Evolutionary conservation across 2,113 vertebrate species (phyloP).

Genomic region (Boulengeromyrus knoepffleri): DNA sequence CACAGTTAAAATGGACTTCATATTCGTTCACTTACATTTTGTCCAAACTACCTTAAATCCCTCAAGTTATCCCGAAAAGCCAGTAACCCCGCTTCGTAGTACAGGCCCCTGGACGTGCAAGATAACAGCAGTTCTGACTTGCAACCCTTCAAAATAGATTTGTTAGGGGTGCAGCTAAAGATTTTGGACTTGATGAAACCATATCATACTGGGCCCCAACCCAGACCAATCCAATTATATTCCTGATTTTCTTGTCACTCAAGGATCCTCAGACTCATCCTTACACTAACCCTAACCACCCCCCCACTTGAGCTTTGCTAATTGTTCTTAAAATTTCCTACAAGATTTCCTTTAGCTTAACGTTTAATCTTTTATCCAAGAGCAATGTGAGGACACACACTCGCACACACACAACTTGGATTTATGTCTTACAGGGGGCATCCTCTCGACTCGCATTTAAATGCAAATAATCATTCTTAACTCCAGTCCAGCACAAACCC

Average conservation of each 20-base stretch:
- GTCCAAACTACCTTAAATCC: too few species aligned
- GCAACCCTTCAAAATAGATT: background rate
- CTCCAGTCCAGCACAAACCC: background rate
- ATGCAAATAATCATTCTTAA: background rate
- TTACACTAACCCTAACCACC: background rate
- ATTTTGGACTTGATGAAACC: background rate
- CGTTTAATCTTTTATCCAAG: background rate
- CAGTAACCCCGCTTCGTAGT: too few species aligned
- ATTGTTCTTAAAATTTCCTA: background rate
- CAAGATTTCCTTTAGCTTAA: background rate
- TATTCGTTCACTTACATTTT: too few species aligned
- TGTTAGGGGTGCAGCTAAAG: background rate
- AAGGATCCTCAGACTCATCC: background rate
- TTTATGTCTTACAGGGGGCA: background rate
- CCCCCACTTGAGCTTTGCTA: background rate
- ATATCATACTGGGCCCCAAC: background rate
- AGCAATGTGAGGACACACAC: background rate
- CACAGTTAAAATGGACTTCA: too few species aligned
- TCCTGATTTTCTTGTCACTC: background rate
- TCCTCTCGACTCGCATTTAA: background rate
- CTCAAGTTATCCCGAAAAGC: too few species aligned
- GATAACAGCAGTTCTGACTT: background rate
- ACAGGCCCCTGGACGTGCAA: too few species aligned
- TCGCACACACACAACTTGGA: background rate
- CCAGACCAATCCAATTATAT: background rate